Evolutionary conservation across 1,140 invertebrate species (phyloP), one percentile per base, ranked within the genome.

Genomic region (Plutomurus gul): DNA sequence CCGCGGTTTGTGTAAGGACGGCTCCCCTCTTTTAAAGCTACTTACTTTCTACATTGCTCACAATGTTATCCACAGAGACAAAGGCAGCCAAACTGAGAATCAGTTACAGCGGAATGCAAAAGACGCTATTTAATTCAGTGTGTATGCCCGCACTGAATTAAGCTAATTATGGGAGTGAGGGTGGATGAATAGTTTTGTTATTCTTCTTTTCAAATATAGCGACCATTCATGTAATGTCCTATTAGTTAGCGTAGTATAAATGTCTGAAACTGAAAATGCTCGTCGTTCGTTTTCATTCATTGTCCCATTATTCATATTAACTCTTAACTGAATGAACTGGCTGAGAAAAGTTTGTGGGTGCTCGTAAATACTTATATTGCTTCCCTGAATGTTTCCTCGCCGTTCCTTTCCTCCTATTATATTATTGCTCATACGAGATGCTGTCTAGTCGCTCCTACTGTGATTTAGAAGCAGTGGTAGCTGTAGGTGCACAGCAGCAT

Each of bases 251-350:
- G 30, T 60, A 65, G 56, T 27, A 65, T 65, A 65, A 65, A 65
- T 65, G 25, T 33, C 56, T 65, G 56, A 65, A 65, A 65, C 56
- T 36, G 56, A 65, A 65, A 65, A 65, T 33, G 56, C 56, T 27
- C 36, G 56, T 65, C 56, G 56, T 65, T 65, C 56, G 56, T 65
- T 65, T 65, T 65, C 56, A 65, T 65, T 65, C 56, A 65, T 33
- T 65, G 56, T 65, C 56, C 56, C 56, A 65, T 65, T 65, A 65
- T 65, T 65, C 56, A 65, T 65, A 65, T 65, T 65, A 65, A 30
- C 56, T 65, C 56, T 65, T n/a, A 65, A 65, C 56, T 65, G 56
- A 65, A 65, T 65, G 56, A 65, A 65, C 56, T 65, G 56, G 56
- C 27, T 65, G 56, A 30, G 56, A 65, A 43, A 65, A 65, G 56